A percentile compares a stretch with the other conserved stretches of the same genome.
These are phyloP conservation scores for Entomobrya multifasciata DNA, from an alignment of 2,888 invertebrate species.

Conservation along the genomic window DNA sequence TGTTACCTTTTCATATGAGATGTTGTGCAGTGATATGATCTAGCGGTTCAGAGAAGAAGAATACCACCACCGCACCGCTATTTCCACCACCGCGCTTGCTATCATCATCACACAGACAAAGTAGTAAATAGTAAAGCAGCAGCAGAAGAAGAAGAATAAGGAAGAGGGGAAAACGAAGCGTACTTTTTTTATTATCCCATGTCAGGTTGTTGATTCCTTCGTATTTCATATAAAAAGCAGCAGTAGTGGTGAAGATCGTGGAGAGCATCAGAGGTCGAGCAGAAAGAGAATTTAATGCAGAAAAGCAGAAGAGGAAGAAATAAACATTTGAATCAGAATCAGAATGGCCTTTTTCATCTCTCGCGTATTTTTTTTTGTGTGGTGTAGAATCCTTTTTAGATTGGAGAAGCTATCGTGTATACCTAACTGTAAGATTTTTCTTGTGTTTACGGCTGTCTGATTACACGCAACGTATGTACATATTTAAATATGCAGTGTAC, in stretches of 20 bases:
- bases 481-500: no score
- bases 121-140: background rate
- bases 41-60: background rate
- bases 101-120: conserved; percentile 28
- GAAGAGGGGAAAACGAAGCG: background rate
- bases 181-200: conserved; percentile 25
- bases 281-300: background rate
- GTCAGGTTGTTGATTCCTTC: conserved; percentile 31
- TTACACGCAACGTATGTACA: no score
- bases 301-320: background rate
- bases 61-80: background rate
- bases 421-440: background rate
- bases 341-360: conserved; percentile 3
- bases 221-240: background rate
- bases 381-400: background rate
- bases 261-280: background rate
- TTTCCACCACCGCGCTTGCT: background rate
- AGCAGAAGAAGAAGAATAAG: background rate
- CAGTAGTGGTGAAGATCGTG: background rate
- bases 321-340: conserved; percentile 3
- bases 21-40: background rate
- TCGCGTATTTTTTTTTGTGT: background rate
- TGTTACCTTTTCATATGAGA: no score
- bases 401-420: background rate
- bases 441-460: background rate